Conservation (phyloP, 23 tunicate species). For the Trididemnum nubilum region DNA sequence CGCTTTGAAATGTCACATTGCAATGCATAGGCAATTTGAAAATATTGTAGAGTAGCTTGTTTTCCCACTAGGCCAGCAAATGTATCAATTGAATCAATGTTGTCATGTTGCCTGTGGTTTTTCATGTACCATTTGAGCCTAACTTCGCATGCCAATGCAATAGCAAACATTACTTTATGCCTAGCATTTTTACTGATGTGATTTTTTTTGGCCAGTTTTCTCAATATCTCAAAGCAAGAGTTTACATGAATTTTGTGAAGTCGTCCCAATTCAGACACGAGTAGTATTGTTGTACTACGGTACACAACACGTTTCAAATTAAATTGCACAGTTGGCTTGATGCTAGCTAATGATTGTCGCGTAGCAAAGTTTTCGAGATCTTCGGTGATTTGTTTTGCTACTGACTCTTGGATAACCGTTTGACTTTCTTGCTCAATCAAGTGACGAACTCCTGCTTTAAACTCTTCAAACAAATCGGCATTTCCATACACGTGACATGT, state of each 20-base stretch:
- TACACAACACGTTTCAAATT: too few species aligned
- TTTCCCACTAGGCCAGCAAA: not conserved
- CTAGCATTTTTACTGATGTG: not conserved
- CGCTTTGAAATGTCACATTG: too few species aligned
- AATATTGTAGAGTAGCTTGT: too few species aligned
- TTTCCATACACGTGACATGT: too few species aligned
- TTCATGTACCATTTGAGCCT: constrained; percentile 11
- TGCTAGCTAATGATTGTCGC: too few species aligned
- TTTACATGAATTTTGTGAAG: not conserved
- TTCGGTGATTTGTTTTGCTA: not conserved
- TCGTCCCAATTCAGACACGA: too few species aligned
- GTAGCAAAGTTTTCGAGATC: too few species aligned
- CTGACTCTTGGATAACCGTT: not conserved
- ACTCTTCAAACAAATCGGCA: too few species aligned
- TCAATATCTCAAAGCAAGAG: constrained; percentile 2
- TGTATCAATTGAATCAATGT: not conserved
- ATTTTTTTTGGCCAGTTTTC: not conserved
- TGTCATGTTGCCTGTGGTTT: not conserved
- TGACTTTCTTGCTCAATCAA: too few species aligned
- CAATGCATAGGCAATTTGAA: too few species aligned
- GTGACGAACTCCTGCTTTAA: too few species aligned
- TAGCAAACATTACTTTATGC: too few species aligned
- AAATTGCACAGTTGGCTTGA: not conserved
- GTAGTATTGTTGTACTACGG: not conserved
- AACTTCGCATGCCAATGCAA: constrained; percentile 4